Percentiles rank a stretch among this genome's conserved stretches.
phyloP scores from a whole-genome alignment of 1,140 invertebrate species.

The Frieseomelitta varia region DNA sequence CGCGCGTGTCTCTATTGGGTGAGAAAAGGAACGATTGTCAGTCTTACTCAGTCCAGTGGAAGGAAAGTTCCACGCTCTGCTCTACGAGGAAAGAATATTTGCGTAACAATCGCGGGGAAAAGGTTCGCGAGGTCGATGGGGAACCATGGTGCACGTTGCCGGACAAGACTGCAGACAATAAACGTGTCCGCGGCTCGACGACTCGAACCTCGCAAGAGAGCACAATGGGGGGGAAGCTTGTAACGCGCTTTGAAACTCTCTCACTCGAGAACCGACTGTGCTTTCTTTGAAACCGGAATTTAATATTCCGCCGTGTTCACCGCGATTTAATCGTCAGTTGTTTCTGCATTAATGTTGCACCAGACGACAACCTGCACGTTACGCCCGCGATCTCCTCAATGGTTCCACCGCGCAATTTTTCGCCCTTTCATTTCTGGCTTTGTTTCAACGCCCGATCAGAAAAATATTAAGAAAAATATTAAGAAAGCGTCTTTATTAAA shows the following conservation, averaged over 20 bases:
- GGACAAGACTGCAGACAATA: not conserved
- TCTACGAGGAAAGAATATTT: not conserved
- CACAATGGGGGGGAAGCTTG: not conserved
- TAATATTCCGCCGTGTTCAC: not conserved
- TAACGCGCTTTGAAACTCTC: slow-evolving; percentile 4
- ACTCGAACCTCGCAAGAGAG: no score
- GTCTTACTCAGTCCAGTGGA: not conserved
- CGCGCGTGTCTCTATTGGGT: not conserved
- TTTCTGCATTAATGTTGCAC: not conserved
- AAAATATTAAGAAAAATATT: no score
- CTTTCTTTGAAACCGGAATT: slow-evolving; percentile 2
- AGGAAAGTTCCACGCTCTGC: not conserved
- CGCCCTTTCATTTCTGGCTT: no score
- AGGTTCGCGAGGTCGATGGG: not conserved
- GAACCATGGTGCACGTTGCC: not conserved
- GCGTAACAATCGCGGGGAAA: not conserved
- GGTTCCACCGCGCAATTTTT: no score
- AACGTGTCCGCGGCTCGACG: not conserved
- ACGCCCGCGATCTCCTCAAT: no score
- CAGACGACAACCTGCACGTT: not conserved
- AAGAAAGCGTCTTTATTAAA: no score
- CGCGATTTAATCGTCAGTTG: not conserved
- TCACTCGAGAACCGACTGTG: not conserved
- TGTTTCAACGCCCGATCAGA: no score
- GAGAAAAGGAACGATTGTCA: not conserved